Percentiles rank a stretch among this genome's conserved stretches.
phyloP scores from a whole-genome alignment of 2,888 invertebrate genomes.

The Ferdinandea cuprea region DNA sequence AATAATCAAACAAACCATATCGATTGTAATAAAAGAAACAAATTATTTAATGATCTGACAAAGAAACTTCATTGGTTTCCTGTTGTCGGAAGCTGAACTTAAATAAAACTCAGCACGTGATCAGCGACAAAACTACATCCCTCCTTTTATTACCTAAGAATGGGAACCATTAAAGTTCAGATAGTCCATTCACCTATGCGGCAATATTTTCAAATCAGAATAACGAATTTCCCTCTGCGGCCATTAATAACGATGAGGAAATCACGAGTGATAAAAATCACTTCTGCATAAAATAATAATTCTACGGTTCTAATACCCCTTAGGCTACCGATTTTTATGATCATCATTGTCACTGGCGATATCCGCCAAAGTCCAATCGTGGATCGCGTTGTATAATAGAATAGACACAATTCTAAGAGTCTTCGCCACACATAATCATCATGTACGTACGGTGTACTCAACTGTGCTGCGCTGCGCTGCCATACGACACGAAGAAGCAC shows the following conservation, averaged over 20 bases:
- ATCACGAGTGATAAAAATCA: conserved; percentile 74
- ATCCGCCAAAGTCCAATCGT: conserved; percentile 74
- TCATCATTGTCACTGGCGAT: conserved; percentile 72
- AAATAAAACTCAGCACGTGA: conserved; percentile 26
- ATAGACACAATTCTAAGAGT: conserved; percentile 69
- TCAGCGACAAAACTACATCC: conserved; percentile 16
- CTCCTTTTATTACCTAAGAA: neutral
- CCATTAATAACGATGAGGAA: conserved; percentile 74
- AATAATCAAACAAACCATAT: too few relatives aligned
- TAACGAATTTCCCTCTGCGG: conserved; percentile 58
- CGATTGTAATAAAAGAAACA: too few relatives aligned
- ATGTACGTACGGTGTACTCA: conserved; percentile 10
- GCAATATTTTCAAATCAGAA: conserved; percentile 59
- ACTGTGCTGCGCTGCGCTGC: conserved; percentile 16
- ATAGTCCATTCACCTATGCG: conserved; percentile 69
- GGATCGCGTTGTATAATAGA: conserved; percentile 66
- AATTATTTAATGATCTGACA: neutral
- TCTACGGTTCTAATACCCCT: conserved; percentile 68
- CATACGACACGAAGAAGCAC: conserved; percentile 41
- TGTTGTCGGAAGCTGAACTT: conserved; percentile 10
- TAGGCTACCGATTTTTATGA: conserved; percentile 59
- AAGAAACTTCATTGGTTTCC: neutral
- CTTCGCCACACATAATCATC: conserved; percentile 45
- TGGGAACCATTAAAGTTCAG: conserved; percentile 50
- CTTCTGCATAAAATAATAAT: conserved; percentile 75